Evolutionary conservation across 2,113 vertebrate genomes (phyloP).

Genomic region (Dunckerocampus dactyliophorus): DNA sequence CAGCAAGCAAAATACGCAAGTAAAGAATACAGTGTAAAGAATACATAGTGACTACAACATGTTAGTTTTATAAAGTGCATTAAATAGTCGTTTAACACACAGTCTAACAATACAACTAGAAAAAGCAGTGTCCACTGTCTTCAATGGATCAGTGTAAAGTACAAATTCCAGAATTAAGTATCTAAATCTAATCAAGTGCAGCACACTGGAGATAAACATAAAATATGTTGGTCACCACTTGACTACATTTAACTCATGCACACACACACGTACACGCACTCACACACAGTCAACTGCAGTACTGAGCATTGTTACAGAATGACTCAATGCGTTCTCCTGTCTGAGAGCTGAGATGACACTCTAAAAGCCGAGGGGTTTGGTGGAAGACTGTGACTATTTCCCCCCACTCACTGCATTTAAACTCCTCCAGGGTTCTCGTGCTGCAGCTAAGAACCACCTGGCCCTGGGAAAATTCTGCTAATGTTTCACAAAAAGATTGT

Average conservation of each 20-base stretch:
- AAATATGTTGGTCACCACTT: slow-evolving; percentile 7
- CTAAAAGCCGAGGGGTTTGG: slow-evolving; percentile 4
- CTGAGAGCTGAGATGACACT: slow-evolving; percentile 9
- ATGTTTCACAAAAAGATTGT: slow-evolving; percentile 10
- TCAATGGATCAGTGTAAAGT: background rate
- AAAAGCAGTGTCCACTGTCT: background rate
- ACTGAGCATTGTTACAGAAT: slow-evolving; percentile 2
- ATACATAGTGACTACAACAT: no score
- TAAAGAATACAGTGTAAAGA: no score
- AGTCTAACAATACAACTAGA: no score
- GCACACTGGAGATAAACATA: slow-evolving; percentile 3
- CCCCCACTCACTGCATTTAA: slow-evolving; percentile 16
- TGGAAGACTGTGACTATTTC: slow-evolving; percentile 11
- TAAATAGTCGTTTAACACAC: no score
- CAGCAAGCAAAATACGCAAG: no score
- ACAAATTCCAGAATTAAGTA: background rate
- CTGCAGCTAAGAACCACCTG: slow-evolving; percentile 27
- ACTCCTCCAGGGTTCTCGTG: slow-evolving; percentile 26
- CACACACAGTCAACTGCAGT: background rate
- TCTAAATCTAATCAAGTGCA: background rate
- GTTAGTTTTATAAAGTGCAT: no score
- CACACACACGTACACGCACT: background rate
- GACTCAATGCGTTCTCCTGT: slow-evolving; percentile 14
- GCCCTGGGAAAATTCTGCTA: slow-evolving; percentile 36
- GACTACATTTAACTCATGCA: background rate